Evolutionary conservation across 2,113 vertebrate species (phyloP).

Genomic region (Lichenostomus cassidix): DNA sequence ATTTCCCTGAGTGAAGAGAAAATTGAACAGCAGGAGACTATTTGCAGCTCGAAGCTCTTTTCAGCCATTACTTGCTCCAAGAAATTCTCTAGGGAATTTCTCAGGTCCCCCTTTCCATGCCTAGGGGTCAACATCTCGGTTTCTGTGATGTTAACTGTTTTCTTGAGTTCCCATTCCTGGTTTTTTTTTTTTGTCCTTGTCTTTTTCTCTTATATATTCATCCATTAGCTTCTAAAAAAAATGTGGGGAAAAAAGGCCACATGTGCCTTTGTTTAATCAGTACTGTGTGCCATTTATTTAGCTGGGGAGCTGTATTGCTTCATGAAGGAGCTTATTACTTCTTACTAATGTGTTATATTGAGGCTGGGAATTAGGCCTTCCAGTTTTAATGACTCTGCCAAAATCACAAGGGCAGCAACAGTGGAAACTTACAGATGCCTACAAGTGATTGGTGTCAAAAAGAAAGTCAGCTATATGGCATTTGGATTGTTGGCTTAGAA

Average conservation of each 20-base stretch:
- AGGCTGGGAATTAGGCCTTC: conserved; percentile 32
- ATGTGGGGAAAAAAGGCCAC: background rate
- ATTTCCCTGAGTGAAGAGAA: background rate
- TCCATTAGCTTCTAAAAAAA: background rate
- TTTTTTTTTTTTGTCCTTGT: background rate
- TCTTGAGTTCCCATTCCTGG: background rate
- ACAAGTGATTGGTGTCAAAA: background rate
- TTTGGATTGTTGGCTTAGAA: background rate
- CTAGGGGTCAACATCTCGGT: background rate
- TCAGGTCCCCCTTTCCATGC: background rate
- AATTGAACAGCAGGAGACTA: background rate
- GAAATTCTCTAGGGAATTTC: background rate
- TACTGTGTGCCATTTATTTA: conserved; percentile 2
- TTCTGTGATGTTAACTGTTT: background rate
- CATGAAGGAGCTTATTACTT: conserved; percentile 34
- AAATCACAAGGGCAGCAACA: conserved; percentile 25
- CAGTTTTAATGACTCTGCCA: conserved; percentile 22
- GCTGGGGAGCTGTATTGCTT: conserved; percentile 25
- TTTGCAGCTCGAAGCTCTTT: background rate
- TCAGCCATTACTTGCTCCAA: background rate
- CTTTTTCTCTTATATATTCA: background rate
- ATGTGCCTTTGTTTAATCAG: conserved; percentile 41
- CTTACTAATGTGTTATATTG: background rate
- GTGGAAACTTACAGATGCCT: background rate
- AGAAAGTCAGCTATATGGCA: background rate